These are phyloP conservation scores for Tyrannus savana DNA, from an alignment of 2,113 vertebrate genomes.

Conservation along the genomic window DNA sequence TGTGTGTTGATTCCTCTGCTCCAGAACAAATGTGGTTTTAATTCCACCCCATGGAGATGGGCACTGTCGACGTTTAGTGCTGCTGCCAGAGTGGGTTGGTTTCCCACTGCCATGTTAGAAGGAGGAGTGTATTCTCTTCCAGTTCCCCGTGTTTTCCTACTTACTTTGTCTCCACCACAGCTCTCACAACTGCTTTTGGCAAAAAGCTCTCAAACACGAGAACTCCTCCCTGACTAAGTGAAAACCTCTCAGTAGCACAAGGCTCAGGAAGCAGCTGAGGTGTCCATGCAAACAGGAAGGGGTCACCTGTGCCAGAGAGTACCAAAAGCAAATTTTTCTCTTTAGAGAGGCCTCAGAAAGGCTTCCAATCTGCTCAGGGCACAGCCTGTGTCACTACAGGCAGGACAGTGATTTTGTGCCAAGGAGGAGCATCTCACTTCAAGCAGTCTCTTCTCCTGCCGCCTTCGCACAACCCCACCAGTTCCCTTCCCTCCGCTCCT, in stretches of 20 bases:
- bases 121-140: neutral
- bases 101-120: neutral
- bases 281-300: neutral
- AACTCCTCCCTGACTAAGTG: neutral
- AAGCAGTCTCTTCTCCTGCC: neutral
- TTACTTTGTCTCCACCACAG: neutral
- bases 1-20: neutral
- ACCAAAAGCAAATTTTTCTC: neutral
- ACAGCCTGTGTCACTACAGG: neutral
- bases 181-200: neutral
- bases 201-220: neutral
- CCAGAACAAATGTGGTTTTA: neutral
- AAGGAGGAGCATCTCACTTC: neutral
- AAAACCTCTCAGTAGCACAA: neutral
- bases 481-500: neutral
- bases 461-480: neutral
- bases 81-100: neutral
- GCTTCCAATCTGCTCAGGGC: neutral
- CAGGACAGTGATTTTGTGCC: neutral
- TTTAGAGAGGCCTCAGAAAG: neutral
- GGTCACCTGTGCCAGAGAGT: rapidly evolving
- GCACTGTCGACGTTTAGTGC: rapidly evolving
- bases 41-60: neutral
- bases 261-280: rapidly evolving
- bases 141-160: neutral